Conservation (phyloP, 2,797 vertebrate genomes). For the Pantherophis vulpinus region DNA sequence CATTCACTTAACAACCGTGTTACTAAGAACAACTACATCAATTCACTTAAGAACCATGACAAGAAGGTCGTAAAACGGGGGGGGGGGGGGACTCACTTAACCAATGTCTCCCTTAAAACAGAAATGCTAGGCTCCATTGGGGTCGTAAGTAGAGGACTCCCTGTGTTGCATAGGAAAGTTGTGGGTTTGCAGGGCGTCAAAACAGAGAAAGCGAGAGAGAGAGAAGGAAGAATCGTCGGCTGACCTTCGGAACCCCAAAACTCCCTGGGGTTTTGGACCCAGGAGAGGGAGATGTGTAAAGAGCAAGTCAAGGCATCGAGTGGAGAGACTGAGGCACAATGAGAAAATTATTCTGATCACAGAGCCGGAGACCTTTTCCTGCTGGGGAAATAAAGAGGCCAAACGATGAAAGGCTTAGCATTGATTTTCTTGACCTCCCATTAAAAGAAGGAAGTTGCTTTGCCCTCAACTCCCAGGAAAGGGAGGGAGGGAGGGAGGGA, state of each 20-base stretch:
- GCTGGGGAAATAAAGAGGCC: background rate
- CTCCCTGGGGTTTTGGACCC: background rate
- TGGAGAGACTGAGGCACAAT: background rate
- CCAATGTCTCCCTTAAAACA: too few relatives aligned
- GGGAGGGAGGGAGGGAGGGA: background rate
- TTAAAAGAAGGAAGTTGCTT: background rate
- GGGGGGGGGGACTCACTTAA: too few relatives aligned
- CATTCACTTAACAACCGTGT: too few relatives aligned
- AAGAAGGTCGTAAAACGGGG: too few relatives aligned
- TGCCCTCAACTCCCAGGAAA: background rate
- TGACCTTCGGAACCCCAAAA: constrained; percentile 30
- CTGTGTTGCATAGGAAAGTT: constrained; percentile 10
- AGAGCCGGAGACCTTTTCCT: background rate
- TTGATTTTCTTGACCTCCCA: background rate
- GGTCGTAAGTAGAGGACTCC: too few relatives aligned
- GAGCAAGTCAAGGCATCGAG: background rate
- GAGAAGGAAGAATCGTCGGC: background rate
- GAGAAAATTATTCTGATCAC: background rate
- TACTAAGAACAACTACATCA: too few relatives aligned
- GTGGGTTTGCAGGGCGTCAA: background rate
- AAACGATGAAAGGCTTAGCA: background rate
- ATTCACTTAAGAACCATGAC: too few relatives aligned
- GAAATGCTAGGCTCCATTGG: too few relatives aligned
- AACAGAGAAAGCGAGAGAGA: background rate
- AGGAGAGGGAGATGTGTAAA: background rate